phyloP scores from a whole-genome alignment of 2,113 vertebrate genomes.

The Drymodes brunneopygia region DNA sequence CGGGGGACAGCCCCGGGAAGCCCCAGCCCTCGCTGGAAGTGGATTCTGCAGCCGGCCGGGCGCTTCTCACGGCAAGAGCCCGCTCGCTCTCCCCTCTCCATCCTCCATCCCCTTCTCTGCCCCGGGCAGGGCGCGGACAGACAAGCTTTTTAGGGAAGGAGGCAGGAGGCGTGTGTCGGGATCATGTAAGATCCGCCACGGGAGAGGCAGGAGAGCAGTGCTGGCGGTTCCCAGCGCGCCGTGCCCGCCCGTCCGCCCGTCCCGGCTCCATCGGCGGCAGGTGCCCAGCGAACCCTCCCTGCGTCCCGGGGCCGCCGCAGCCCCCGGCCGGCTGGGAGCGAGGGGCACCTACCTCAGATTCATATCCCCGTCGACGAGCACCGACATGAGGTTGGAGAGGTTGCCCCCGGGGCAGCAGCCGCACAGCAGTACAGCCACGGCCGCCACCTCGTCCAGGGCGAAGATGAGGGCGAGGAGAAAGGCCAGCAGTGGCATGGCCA shows the following conservation, averaged over 20 bases:
- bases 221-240: not conserved
- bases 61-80: not conserved
- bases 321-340: not conserved
- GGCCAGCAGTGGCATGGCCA: conserved; percentile 90
- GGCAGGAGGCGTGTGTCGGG: not conserved
- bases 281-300: not conserved
- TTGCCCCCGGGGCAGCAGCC: conserved; percentile 96
- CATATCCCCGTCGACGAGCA: conserved; percentile 95
- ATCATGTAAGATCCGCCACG: not conserved
- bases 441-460: conserved; percentile 89
- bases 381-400: conserved; percentile 92
- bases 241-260: not conserved
- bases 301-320: not conserved
- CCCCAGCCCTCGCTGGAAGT: not conserved
- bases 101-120: not conserved
- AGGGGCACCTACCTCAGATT: conserved; percentile 86
- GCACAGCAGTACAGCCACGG: conserved; percentile 91
- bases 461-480: conserved; percentile 88
- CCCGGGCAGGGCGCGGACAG: not conserved
- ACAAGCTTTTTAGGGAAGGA: not conserved
- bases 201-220: not conserved
- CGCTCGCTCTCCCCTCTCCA: not conserved
- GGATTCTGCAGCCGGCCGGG: not conserved
- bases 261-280: not conserved
- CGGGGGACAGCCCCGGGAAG: not conserved